These are phyloP conservation scores for Pseudoatta argentina DNA, from an alignment of 1,140 invertebrate species.

Conservation along the genomic window DNA sequence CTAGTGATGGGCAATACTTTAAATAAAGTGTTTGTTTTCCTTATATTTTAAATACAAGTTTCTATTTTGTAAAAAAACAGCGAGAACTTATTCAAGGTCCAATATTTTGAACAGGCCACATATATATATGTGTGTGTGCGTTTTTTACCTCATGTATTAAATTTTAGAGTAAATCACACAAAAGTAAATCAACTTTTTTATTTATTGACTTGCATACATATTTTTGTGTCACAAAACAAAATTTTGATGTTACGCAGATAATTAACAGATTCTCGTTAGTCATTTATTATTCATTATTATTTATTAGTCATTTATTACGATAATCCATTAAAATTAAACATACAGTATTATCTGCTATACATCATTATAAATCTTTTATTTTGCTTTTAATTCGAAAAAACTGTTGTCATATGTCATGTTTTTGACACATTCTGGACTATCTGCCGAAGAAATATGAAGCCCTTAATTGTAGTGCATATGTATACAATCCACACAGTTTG, in stretches of 20 bases:
- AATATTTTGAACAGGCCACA: not conserved
- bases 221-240: not conserved
- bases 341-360: not conserved
- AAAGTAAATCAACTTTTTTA: slow-evolving; percentile 20
- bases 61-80: too few relatives aligned
- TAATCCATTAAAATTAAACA: slow-evolving; percentile 37
- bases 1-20: too few relatives aligned
- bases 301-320: not conserved
- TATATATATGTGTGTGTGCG: too few relatives aligned
- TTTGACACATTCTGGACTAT: not conserved
- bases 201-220: not conserved
- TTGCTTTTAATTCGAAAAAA: not conserved
- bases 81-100: too few relatives aligned
- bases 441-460: not conserved
- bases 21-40: too few relatives aligned
- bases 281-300: too few relatives aligned
- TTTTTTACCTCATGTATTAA: not conserved
- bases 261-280: slow-evolving; percentile 19
- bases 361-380: slow-evolving; percentile 20
- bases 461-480: not conserved
- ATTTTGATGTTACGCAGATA: not conserved
- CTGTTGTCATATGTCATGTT: not conserved
- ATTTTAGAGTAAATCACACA: not conserved
- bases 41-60: too few relatives aligned
- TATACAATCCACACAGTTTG: not conserved